Percentiles rank a stretch among this genome's conserved stretches.
Evolutionary conservation across 2,113 vertebrate species (phyloP).

Genomic region (Carassius auratus): DNA sequence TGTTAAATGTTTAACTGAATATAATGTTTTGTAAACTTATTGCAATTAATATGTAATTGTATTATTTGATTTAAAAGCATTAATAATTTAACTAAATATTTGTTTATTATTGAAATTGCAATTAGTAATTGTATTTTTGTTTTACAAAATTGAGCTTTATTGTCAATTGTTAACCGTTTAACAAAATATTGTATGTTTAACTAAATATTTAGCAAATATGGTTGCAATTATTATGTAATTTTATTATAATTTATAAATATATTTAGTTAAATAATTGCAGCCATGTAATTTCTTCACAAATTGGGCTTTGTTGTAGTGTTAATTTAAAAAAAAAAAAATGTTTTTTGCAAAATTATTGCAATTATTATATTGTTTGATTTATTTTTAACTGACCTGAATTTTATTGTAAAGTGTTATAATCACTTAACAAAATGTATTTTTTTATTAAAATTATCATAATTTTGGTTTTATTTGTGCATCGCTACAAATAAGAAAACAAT

Average conservation of each 20-base stretch:
- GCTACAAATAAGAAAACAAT: not conserved
- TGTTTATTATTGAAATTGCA: not conserved
- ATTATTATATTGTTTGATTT: no score
- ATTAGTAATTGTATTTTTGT: not conserved
- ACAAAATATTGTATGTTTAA: not conserved
- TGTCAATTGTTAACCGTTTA: not conserved
- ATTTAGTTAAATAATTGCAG: no score
- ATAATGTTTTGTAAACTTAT: no score
- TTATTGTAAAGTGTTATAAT: no score
- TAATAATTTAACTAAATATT: no score
- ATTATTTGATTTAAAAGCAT: no score
- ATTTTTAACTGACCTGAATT: no score
- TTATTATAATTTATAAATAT: not conserved
- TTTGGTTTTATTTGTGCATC: no score
- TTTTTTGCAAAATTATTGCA: not conserved
- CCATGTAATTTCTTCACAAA: no score
- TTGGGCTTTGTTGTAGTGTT: not conserved
- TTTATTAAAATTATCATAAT: not conserved
- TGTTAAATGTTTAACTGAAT: no score
- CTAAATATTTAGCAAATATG: not conserved
- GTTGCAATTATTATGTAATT: not conserved
- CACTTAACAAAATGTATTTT: not conserved
- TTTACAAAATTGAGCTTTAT: no score
- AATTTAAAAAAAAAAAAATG: not conserved
- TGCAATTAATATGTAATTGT: no score